Base-by-base conservation (phyloP, 2,113 vertebrate genomes). In the Dipodomys stephensi region DNA sequence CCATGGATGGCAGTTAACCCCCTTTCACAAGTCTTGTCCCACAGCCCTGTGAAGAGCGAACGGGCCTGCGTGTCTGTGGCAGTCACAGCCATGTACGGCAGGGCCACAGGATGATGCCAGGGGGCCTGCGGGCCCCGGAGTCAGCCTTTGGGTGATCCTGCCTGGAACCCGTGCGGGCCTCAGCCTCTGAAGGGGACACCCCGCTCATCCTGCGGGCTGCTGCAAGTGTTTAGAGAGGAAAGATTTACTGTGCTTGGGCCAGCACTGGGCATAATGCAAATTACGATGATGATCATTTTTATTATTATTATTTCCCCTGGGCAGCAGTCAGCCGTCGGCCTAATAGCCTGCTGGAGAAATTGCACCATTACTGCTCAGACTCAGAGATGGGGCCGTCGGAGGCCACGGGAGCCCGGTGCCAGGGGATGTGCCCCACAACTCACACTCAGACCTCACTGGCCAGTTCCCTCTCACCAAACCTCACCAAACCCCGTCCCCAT, bases 91-190 rank as follows among this genome's bases (percentile, higher is more conserved):
- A 16, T 39, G 5, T 12, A 3, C 7, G 1, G 18, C 15, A 2
- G 49, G 25, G 53, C 7, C 7, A 22, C n/a, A 7, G 44, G 2
- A 7, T 7, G 7, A 23, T 4, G 0, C 6, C 1, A 18, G 6
- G 27, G 64, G 11, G 53, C 13, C n/a, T 18, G 2, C 25, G 6
- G 6, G 49, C 2, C 35, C 81, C 53, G 16, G 16, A 23, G 28
- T 2, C 18, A 23, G 32, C 77, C 30, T 39, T 25, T 25, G 32
- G 23, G 62, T 64, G 62, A 57, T 18, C 53, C 13, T 57, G 53
- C 53, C 53, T 57, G 53, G 53, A 57, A 57, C 53, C 11, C 28
- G 19, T 15, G 27, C 18, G 1, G 0, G 6, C 4, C 67, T 28
- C 9, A 8, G 74, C 35, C n/a, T 88, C 64, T 69, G 57, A 6